Base-by-base conservation (phyloP, 35 echinoderm and acorn worm species). In the Holothuria glaberrima region DNA sequence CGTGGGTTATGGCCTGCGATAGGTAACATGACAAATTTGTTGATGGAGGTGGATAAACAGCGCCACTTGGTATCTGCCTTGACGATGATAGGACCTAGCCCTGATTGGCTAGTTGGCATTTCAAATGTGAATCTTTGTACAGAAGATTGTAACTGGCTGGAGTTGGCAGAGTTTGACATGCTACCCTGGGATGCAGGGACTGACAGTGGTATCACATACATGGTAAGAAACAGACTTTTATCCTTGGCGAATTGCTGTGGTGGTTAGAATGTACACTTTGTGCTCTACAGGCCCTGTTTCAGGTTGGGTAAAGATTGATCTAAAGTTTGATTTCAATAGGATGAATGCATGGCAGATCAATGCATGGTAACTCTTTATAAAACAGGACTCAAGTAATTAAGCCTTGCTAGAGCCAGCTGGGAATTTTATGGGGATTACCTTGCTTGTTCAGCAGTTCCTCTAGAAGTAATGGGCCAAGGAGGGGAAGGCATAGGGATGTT, bases 161-260 rank as follows among this genome's bases (percentile, higher is more conserved):
- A 98, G 66, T 32, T 35, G 17, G 88, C 86, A 34, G 96, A 91
- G 68, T 87, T 86, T 48, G 73, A 92, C 59, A 46, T 94, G 60
- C 58, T 87, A 59, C 96, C 96, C 19, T 98, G 96, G 96, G 96
- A 98, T 89, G 96, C 96, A 7, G 96, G 96, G 3, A 98, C 96
- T 0, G 96, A 98, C 58, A 94, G 96, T 41, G 96, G 96, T 29
- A 82, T 94, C 41, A 91, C 90, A 26, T 98, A 94, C 59, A 94
- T 89, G 90, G 93, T 94, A 83, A 13, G 46, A 46, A 17, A 30
- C 78, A 20, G 80, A 87, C 91, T 30, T 96, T 27, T 93, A 41
- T 7, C 36, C 36, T n/a, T n/a, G n/a, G n/a, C 90, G 41, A 95
- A 83, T 3, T 76, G 28, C 7, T 73, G 90, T 34, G 90, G 94